phyloP scores from a whole-genome alignment of 2,797 vertebrate genomes.

The Galaxias olidus region DNA sequence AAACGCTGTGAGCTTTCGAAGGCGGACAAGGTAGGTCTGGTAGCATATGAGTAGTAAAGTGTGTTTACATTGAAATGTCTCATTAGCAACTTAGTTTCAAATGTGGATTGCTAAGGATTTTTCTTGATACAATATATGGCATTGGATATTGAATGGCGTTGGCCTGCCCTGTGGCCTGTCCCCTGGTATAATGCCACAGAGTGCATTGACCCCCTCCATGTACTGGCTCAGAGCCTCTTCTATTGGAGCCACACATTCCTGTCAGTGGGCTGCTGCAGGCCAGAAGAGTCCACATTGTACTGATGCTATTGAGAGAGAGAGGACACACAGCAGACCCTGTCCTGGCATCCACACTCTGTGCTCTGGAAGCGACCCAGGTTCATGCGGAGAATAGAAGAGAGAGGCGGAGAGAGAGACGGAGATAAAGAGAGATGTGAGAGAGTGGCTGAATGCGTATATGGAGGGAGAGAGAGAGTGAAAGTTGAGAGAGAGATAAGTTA shows the following conservation, averaged over 20 bases:
- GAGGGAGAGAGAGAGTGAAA: not conserved
- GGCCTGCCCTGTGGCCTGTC: not conserved
- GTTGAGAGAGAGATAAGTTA: not conserved
- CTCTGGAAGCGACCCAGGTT: conserved; percentile 49
- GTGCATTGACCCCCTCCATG: not conserved
- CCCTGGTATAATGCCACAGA: not conserved
- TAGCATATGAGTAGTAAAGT: too few species aligned
- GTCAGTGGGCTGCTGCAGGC: conserved; percentile 65
- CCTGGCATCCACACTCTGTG: conserved; percentile 53
- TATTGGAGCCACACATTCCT: conserved; percentile 70
- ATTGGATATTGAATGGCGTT: not conserved
- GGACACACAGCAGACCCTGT: conserved; percentile 37
- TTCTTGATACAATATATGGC: too few species aligned
- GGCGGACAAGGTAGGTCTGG: too few species aligned
- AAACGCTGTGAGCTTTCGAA: too few species aligned
- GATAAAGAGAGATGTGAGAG: not conserved
- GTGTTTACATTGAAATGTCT: too few species aligned
- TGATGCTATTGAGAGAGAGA: conserved; percentile 65
- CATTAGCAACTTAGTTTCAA: too few species aligned
- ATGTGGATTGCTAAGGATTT: too few species aligned
- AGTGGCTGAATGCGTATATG: conserved; percentile 9
- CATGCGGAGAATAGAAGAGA: not conserved
- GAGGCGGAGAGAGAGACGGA: conserved; percentile 5
- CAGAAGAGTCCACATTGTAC: conserved; percentile 77
- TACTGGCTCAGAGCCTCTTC: conserved; percentile 41